These are phyloP conservation scores for Leptogaster cylindrica DNA, from an alignment of 2,888 invertebrate genomes.

Conservation along the genomic window DNA sequence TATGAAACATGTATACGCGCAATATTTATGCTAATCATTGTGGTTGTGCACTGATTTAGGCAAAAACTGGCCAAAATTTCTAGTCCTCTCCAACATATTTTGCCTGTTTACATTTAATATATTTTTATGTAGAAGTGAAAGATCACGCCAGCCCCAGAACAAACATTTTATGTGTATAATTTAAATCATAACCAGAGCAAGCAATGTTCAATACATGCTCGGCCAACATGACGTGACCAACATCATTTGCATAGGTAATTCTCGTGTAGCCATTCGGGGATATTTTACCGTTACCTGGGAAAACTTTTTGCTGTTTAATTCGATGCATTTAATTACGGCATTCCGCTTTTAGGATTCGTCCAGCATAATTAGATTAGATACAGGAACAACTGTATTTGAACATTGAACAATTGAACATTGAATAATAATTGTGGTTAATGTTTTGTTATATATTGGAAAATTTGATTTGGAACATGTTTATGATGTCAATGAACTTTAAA, in stretches of 20 bases:
- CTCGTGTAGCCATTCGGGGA: slow-evolving; percentile 19
- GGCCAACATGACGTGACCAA: background rate
- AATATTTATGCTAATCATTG: slow-evolving; percentile 42
- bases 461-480: no score
- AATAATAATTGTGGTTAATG: slow-evolving; percentile 31
- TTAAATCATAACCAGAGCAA: background rate
- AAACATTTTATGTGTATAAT: slow-evolving; percentile 11
- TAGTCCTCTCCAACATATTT: background rate
- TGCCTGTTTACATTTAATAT: no score
- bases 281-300: slow-evolving; percentile 23
- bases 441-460: slow-evolving; percentile 22
- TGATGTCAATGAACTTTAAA: no score
- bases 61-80: slow-evolving; percentile 28
- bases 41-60: slow-evolving; percentile 37
- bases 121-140: no score
- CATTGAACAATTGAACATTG: no score
- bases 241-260: slow-evolving; percentile 34
- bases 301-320: slow-evolving; percentile 23
- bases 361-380: slow-evolving; percentile 29
- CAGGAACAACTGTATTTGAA: slow-evolving; percentile 24
- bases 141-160: slow-evolving; percentile 1
- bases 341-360: slow-evolving; percentile 21
- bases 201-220: slow-evolving; percentile 27
- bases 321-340: slow-evolving; percentile 34
- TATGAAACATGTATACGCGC: slow-evolving; percentile 41